phyloP scores from a whole-genome alignment of 2,113 vertebrate species.

The Progne subis region DNA sequence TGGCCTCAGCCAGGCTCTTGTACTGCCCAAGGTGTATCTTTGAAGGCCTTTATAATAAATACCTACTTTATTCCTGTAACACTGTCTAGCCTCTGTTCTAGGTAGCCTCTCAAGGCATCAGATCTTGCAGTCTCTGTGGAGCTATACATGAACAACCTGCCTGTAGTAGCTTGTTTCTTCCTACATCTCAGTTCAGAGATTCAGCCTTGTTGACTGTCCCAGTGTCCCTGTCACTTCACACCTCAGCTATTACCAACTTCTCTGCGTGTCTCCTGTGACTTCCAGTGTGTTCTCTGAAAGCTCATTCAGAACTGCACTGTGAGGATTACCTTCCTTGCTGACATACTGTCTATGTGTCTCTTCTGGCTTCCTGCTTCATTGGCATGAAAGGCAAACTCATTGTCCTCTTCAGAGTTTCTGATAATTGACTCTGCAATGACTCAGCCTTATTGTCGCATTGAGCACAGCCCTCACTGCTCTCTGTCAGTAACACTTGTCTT shows the following conservation, averaged over 20 bases:
- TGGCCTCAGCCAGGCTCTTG: neutral
- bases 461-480: neutral
- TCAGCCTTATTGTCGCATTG: neutral
- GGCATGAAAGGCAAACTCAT: slow-evolving; percentile 26
- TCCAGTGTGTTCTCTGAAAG: neutral
- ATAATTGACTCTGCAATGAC: neutral
- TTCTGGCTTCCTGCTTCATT: slow-evolving; percentile 5
- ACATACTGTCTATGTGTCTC: neutral
- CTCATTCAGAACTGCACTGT: neutral
- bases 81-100: neutral
- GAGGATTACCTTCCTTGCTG: slow-evolving; percentile 42
- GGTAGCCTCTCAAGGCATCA: neutral
- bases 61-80: neutral
- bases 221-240: neutral
- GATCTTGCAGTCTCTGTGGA: neutral
- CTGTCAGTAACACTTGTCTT: slow-evolving; percentile 1
- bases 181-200: neutral
- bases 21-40: neutral
- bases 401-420: slow-evolving; percentile 22
- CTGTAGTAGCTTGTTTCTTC: neutral
- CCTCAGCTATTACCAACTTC: neutral
- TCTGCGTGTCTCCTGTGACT: neutral
- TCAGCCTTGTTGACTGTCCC: neutral
- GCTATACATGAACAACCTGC: neutral
- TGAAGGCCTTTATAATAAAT: neutral